Percentiles rank a stretch among this genome's conserved stretches.
Conservation (phyloP, 2,888 invertebrate genomes). For the Zygaena filipendulae region DNA sequence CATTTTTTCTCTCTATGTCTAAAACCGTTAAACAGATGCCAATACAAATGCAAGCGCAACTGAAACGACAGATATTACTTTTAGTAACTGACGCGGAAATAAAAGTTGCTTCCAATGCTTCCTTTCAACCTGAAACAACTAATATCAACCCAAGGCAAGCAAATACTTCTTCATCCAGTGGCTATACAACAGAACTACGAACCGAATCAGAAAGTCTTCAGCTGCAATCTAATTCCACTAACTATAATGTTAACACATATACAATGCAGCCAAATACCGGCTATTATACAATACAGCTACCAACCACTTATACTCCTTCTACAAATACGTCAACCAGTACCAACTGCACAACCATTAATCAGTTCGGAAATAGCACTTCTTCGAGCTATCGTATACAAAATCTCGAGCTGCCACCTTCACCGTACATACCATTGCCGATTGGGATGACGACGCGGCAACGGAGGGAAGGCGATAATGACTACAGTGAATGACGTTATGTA, state of each 20-base stretch:
- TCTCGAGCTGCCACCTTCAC: too few relatives aligned
- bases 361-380: slow-evolving; percentile 2
- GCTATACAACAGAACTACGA: slow-evolving; percentile 2
- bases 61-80: slow-evolving; percentile 6
- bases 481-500: slow-evolving; percentile 2
- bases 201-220: slow-evolving; percentile 2
- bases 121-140: too few relatives aligned
- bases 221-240: slow-evolving; percentile 2
- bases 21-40: slow-evolving; percentile 6
- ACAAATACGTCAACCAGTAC: slow-evolving; percentile 2
- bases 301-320: slow-evolving; percentile 2
- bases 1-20: slow-evolving; percentile 5
- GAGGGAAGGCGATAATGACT: too few relatives aligned
- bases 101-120: too few relatives aligned
- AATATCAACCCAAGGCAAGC: too few relatives aligned
- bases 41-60: slow-evolving; percentile 8
- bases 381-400: too few relatives aligned
- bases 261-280: slow-evolving; percentile 2
- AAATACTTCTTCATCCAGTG: slow-evolving; percentile 2
- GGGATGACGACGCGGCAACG: too few relatives aligned
- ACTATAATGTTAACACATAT: slow-evolving; percentile 2
- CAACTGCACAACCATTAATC: slow-evolving; percentile 2
- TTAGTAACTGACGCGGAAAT: slow-evolving; percentile 7
- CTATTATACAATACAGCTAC: slow-evolving; percentile 2
- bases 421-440: too few relatives aligned